Evolutionary conservation across 2,888 invertebrate genomes (phyloP).

Genomic region (Achlya flavicornis): DNA sequence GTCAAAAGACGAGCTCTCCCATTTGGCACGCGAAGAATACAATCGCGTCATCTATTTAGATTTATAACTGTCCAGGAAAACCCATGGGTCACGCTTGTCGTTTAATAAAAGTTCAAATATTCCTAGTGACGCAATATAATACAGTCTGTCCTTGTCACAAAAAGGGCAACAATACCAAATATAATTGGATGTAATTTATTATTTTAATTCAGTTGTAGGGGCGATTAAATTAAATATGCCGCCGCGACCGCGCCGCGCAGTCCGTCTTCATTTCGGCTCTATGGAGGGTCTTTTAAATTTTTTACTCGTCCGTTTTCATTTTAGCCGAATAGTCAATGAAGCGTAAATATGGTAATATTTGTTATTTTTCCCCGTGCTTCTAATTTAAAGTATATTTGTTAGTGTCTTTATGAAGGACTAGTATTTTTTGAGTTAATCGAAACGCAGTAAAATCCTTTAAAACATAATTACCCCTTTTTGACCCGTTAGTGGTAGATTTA

Average conservation of each 20-base stretch:
- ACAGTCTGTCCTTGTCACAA: constrained; percentile 20
- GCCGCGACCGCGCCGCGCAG: constrained; percentile 18
- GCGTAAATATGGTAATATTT: constrained; percentile 25
- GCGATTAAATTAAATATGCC: constrained; percentile 25
- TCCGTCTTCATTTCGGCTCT: constrained; percentile 29
- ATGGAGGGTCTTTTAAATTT: constrained; percentile 26
- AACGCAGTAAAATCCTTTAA: too few species aligned
- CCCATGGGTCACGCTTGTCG: too few species aligned
- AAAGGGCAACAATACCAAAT: constrained; percentile 24
- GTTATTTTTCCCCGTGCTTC: neutral
- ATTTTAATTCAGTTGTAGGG: constrained; percentile 31
- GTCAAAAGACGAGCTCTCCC: too few species aligned
- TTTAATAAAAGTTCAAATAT: neutral
- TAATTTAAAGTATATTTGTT: neutral
- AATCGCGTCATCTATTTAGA: too few species aligned
- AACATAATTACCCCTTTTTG: too few species aligned
- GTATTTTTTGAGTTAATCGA: too few species aligned
- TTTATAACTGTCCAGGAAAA: too few species aligned
- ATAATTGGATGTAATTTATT: constrained; percentile 35
- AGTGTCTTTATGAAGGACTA: too few species aligned
- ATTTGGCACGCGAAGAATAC: too few species aligned
- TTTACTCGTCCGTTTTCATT: constrained; percentile 27
- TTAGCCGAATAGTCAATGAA: constrained; percentile 26
- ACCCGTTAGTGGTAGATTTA: too few species aligned
- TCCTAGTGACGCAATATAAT: neutral